Evolutionary conservation across 2,888 invertebrate genomes (phyloP).

Genomic region (Dorcus hopei): DNA sequence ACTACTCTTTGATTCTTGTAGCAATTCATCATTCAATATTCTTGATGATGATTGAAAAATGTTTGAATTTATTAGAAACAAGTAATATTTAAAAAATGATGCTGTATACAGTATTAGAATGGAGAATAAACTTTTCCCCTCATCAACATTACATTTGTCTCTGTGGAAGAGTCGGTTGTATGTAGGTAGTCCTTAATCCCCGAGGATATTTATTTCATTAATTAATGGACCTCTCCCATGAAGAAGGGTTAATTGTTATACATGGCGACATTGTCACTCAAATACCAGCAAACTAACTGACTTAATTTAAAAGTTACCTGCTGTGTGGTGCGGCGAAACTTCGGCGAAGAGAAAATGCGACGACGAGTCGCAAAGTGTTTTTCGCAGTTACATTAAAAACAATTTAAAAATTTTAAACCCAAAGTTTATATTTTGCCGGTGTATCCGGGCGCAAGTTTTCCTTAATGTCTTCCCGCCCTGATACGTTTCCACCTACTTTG

Average conservation of each 20-base stretch:
- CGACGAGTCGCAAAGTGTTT: constrained; percentile 22
- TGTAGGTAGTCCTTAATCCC: constrained; percentile 7
- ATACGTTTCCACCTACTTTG: background rate
- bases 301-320: background rate
- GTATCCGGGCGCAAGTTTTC: background rate
- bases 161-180: constrained; percentile 18
- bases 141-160: constrained; percentile 4
- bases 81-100: too few relatives aligned
- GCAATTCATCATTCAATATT: too few relatives aligned
- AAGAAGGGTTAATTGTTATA: constrained; percentile 1
- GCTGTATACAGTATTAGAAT: too few relatives aligned
- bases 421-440: constrained; percentile 17
- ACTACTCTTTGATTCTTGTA: too few relatives aligned
- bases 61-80: too few relatives aligned
- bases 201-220: constrained; percentile 28
- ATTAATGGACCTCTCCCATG: constrained; percentile 26
- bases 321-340: background rate
- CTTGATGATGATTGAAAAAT: too few relatives aligned
- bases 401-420: constrained; percentile 27
- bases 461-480: background rate
- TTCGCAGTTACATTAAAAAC: constrained; percentile 30
- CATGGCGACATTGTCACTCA: background rate
- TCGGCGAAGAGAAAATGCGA: constrained; percentile 16
- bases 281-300: background rate
- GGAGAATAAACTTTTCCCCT: too few relatives aligned